Base-by-base conservation (phyloP, 2,888 invertebrate species). In the Cephonodes hylas region DNA sequence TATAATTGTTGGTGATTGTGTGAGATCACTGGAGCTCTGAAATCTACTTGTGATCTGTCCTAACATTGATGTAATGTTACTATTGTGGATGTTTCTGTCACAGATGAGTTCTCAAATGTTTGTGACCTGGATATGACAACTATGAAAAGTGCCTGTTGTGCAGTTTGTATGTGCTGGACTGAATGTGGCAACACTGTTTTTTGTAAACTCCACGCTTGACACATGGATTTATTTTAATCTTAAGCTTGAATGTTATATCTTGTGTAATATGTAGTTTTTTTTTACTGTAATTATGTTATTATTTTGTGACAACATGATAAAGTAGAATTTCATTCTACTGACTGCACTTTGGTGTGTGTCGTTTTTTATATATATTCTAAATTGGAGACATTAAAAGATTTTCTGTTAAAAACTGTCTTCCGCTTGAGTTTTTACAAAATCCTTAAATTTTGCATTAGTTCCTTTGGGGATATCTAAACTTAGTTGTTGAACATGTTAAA, bases 61-160 rank as follows among this genome's bases (percentile, higher is more conserved):
- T 74, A 67, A 66, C 73, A 64, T 66, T 58, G 38, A 44, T 44
- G 31, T 57, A 61, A 56, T 44, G 42, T 42, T 23, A 25, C 13
- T 60, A n/a, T 61, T 57, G 31, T 42, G 42, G 18, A 6, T 59
- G 48, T 45, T 38, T 34, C 8, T 42, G 27, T 42, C 31, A 42
- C 20, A 22, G 8, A 56, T 53, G 62, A 53, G 8, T 27, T 31
- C 31, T 63, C 66, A 56, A 59, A 60, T 64, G 27, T 66, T 46
- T 66, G 73, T 73, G 75, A 75, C 71, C 77, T 65, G 64, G 68
- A 72, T 76, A 72, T 66, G 42, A 25, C 22, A 66, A 70, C 72
- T 69, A 73, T 75, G 75, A 68, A 69, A 86, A 88, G 83, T 85
- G 84, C 86, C 83, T 85, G 80, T 68, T 71, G 68, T 77, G 79